These are phyloP conservation scores for Notolepis coatsorum DNA, from an alignment of 2,797 vertebrate genomes.

Conservation along the genomic window DNA sequence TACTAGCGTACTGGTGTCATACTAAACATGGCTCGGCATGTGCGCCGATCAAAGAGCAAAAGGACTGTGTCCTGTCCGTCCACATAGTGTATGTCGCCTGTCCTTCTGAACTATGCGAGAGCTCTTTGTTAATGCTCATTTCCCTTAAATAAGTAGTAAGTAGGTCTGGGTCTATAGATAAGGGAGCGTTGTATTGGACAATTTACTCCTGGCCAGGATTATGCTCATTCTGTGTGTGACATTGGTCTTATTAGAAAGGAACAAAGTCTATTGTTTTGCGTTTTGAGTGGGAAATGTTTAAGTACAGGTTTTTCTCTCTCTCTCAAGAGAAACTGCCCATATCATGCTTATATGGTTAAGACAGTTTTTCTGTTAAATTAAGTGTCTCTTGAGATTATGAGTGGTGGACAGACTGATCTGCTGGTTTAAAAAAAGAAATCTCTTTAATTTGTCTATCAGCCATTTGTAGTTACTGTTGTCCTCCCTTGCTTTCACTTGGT, in stretches of 20 bases:
- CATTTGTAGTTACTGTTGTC: constrained; percentile 14
- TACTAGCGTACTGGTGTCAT: no score
- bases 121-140: constrained; percentile 42
- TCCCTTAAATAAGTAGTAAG: constrained; percentile 29
- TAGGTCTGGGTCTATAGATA: no score
- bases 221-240: constrained; percentile 55
- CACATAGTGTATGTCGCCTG: no score
- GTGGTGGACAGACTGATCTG: no score
- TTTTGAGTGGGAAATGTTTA: constrained; percentile 46
- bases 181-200: constrained; percentile 35
- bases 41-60: no score
- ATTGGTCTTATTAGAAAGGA: constrained; percentile 25
- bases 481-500: constrained; percentile 24
- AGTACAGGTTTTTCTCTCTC: no score
- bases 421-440: not conserved
- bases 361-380: constrained; percentile 9
- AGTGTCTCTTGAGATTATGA: constrained; percentile 17
- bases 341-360: constrained; percentile 18
- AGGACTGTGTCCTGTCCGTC: no score
- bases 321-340: constrained; percentile 8
- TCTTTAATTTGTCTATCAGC: constrained; percentile 18
- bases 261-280: not conserved
- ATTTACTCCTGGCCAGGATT: constrained; percentile 40
- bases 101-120: no score
- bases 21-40: no score